Base-by-base conservation (phyloP, 2,797 vertebrate species). In the Sphenodon punctatus region DNA sequence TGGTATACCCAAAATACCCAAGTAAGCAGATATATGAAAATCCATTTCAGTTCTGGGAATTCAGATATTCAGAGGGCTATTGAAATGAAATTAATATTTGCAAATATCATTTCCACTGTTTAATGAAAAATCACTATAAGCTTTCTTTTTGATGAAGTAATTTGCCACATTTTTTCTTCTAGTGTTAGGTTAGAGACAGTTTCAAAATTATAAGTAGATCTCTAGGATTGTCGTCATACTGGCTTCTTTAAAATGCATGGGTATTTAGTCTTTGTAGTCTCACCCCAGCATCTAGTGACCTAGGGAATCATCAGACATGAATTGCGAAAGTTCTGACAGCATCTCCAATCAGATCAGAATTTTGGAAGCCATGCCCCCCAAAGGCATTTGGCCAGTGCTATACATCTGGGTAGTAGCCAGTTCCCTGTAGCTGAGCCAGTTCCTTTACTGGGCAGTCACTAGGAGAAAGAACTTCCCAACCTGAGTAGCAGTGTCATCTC, bases 231-330 rank as follows among this genome's bases (percentile, higher is more conserved):
- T 23, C 68, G 66, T 59, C 9, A 7, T 41, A 53, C 56, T 65
- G 67, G 78, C 70, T 75, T 86, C 59, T 73, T 61, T 69, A 51
- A 65, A 71, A 58, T 67, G 41, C 41, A n/a, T 67, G 42, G 75
- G 45, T 75, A 45, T 32, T 41, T 14, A 5, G 41, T 68, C 25
- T 53, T 48, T 25, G n/a, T 27, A 34, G 23, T n/a, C 13, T 3
- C 16, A 14, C 30, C 11, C 22, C 59, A n/a, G 5, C 20, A 32
- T n/a, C n/a, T n/a, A n/a, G n/a, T 12, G 5, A 12, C 5, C 42
- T 6, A 41, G 10, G 11, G 13, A 36, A 27, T 9, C 23, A 51
- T 36, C 15, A 32, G 22, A 27, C 6, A 9, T 20, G 7, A 32
- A 71, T 45, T 69, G 77, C 36, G 36, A 22, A 4, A 32, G 39